Percentiles rank a stretch among this genome's conserved stretches.
Conservation (phyloP, 2,113 vertebrate genomes). For the Tursiops truncatus region DNA sequence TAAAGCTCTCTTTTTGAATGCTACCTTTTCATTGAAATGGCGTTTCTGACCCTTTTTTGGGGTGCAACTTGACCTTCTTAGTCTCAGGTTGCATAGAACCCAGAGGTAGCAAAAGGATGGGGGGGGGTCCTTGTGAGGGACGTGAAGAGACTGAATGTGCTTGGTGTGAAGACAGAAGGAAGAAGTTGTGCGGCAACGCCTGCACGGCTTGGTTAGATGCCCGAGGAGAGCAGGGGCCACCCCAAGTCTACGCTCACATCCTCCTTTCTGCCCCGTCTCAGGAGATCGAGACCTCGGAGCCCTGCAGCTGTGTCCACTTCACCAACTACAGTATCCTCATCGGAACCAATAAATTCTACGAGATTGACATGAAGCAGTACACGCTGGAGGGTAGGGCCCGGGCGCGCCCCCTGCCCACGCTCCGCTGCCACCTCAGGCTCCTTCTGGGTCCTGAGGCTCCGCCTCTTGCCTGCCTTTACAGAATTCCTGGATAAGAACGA, state of each 20-base stretch:
- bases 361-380: conserved; percentile 99
- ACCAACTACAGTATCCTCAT: conserved; percentile 98
- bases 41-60: neutral
- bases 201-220: neutral
- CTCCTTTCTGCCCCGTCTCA: conserved; percentile 70
- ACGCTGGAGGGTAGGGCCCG: conserved; percentile 91
- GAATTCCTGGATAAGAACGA: conserved; percentile 99
- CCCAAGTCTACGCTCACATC: neutral
- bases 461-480: conserved; percentile 71
- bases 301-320: conserved; percentile 98
- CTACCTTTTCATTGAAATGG: neutral
- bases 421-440: rapidly evolving
- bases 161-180: neutral
- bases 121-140: neutral
- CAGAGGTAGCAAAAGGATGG: neutral
- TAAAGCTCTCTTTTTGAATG: neutral
- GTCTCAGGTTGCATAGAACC: neutral
- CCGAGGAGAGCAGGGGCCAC: neutral
- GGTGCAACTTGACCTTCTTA: neutral
- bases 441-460: neutral
- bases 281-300: conserved; percentile 99
- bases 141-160: neutral
- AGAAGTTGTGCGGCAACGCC: rapidly evolving
- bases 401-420: neutral
- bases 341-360: conserved; percentile 99